These are phyloP conservation scores for Siphlonurus alternatus DNA, from an alignment of 2,888 invertebrate species.

Conservation along the genomic window DNA sequence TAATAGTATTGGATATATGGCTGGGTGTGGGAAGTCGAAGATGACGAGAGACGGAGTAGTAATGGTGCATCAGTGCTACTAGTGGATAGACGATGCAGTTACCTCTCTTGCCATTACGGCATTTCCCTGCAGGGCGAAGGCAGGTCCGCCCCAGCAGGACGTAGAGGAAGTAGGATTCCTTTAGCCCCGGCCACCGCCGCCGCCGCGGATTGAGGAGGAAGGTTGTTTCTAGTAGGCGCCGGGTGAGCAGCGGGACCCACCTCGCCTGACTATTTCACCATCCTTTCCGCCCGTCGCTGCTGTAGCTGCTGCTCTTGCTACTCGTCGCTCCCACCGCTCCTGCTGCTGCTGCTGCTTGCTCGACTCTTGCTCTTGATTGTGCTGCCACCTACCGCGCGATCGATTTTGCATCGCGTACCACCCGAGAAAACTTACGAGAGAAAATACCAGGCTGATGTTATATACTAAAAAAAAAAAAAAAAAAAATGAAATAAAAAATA, in stretches of 20 bases:
- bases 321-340: not conserved
- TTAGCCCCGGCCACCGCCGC: not conserved
- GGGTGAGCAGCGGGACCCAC: not conserved
- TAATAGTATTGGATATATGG: not conserved
- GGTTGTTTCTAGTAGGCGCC: not conserved
- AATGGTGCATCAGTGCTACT: not conserved
- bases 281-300: not conserved
- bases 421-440: not conserved
- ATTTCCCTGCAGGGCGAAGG: slow-evolving; percentile 16
- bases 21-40: not conserved
- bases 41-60: not conserved
- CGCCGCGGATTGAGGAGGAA: not conserved
- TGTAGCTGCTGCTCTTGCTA: not conserved
- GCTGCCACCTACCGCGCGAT: not conserved
- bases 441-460: not conserved
- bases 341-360: not conserved
- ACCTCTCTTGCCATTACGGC: slow-evolving; percentile 38
- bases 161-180: not conserved
- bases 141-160: not conserved
- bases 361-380: not conserved
- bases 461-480: too few species aligned
- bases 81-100: slow-evolving; percentile 10
- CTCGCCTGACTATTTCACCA: not conserved
- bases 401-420: not conserved
- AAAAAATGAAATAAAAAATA: too few species aligned